phyloP scores from a whole-genome alignment of 1,140 invertebrate species.

The Calosoma granatense region DNA sequence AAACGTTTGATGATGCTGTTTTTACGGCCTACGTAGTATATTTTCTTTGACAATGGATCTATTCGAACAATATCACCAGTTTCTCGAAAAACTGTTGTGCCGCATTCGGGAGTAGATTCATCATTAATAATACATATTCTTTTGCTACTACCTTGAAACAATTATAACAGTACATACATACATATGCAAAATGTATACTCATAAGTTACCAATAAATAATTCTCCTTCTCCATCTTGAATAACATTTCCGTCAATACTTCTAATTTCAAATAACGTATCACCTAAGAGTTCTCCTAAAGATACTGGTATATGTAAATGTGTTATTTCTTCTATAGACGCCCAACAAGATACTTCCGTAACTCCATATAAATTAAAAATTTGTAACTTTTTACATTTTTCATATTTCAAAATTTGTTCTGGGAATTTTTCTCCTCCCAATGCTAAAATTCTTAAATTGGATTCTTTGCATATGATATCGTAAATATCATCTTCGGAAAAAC shows the following conservation, averaged over 20 bases:
- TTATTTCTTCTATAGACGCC: slow-evolving; percentile 53
- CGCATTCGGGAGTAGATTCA: slow-evolving; percentile 35
- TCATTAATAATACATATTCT: slow-evolving; percentile 51
- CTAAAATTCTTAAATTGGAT: slow-evolving; percentile 42
- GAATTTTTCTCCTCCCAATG: slow-evolving; percentile 53
- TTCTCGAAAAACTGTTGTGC: slow-evolving; percentile 42
- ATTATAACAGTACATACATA: slow-evolving; percentile 16
- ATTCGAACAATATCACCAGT: slow-evolving; percentile 58
- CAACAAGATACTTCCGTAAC: slow-evolving; percentile 79
- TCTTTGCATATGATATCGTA: slow-evolving; percentile 44
- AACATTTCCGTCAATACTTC: slow-evolving; percentile 25
- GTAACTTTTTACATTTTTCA: slow-evolving; percentile 35
- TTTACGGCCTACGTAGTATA: slow-evolving; percentile 53
- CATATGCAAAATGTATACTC: slow-evolving; percentile 13
- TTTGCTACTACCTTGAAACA: slow-evolving; percentile 44
- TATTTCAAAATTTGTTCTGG: slow-evolving; percentile 32
- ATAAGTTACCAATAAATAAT: slow-evolving; percentile 51
- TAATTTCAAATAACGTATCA: slow-evolving; percentile 49
- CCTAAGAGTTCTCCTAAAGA: slow-evolving; percentile 48
- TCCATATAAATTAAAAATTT: slow-evolving; percentile 69
- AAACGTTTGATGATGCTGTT: slow-evolving; percentile 63
- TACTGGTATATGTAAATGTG: slow-evolving; percentile 31
- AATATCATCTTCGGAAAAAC: slow-evolving; percentile 43
- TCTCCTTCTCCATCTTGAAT: slow-evolving; percentile 38
- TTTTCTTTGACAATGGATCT: slow-evolving; percentile 27